Evolutionary conservation across 2,797 vertebrate genomes (phyloP), one percentile per base, ranked within the genome.

Genomic region (Pteronotus mesoamericanus): DNA sequence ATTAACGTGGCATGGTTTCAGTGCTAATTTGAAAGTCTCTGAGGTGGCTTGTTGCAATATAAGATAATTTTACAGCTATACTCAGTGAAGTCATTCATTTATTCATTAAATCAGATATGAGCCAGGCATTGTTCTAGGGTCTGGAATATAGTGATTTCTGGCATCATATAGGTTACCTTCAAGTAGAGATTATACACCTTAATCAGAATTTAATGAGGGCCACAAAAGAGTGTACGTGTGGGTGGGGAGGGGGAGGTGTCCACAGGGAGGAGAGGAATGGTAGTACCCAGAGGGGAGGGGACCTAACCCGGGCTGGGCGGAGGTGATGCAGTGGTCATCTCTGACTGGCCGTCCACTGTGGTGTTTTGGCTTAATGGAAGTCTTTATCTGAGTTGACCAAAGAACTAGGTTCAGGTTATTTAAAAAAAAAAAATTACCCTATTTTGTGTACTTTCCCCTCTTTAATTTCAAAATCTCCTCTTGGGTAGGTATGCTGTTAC

Each of bases 381-480:
- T 90, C 77, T 86, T 61, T 86, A 48, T 86, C 32, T 92, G 55
- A 85, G 9, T 92, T 95, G 72, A 91, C 21, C 29, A 64, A 42
- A 95, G 85, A 94, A 93, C 69, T 53, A 51, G 26, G 3, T 89
- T 78, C 55, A 53, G 12, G 9, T 84, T 77, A n/a, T 42, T 44
- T 9, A 18, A 39, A 72, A 78, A 87, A 39, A 61, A 78, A 68
- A 37, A 21, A 29, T 71, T 82, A 61, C 59, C 10, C 1, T 61
- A 6, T 88, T 83, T 21, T 22, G 6, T 85, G 11, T 79, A 29
- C 26, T 89, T 64, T 9, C 6, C 39, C 22, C 9, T 59, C 8
- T 80, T 92, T 79, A 78, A 77, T 75, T 89, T 84, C 32, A 68
- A 2, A 59, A 24, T 94, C 86, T 91, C 90, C 37, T 94, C 22